Base-by-base conservation (phyloP, 2,888 invertebrate genomes). In the Philhelius pedissequus region DNA sequence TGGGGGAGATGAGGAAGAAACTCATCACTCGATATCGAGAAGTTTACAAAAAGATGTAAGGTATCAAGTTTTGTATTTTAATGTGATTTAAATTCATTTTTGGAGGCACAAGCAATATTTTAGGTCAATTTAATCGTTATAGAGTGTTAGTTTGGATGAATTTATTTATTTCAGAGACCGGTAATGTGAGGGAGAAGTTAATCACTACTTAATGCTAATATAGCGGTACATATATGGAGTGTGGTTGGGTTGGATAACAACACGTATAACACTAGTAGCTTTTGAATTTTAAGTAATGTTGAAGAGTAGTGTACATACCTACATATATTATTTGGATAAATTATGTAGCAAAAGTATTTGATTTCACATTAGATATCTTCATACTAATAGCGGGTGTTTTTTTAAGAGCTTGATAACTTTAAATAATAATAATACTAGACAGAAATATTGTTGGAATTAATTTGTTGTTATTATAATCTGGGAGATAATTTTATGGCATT, bases 81-180 rank as follows among this genome's bases (percentile, higher is more conserved):
- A 84, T 84, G 84, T 71, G 80, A 80, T 71, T 84, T 84, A 80
- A 84, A 80, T 84, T 84, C 80, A 70, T 84, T 84, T 79, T 84
- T 71, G 80, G 54, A 84, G 76, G 38, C n/a, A n/a, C n/a, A n/a
- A n/a, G n/a, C 84, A 80, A 84, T 84, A 84, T 84, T 84, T 84
- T 75, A 84, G 84, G 84, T 80, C 80, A 80, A 66, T 84, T 84
- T 80, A 80, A 80, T 80, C 75, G 80, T 68, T 84, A 71, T 75
- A 38, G 75, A 75, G 71, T 68, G 66, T 66, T 64, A 43, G 84
- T 80, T 45, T 32, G 64, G 54, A 38, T 75, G 64, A 76, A 84
- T 75, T 80, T 74, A 79, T 68, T 22, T 64, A 32, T 52, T 38
- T 68, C 11, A 27, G 66, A 56, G 45, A 5, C 6, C 15, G 25